phyloP scores from a whole-genome alignment of 2,888 invertebrate species.

The Eueremaeus valkanovi region DNA sequence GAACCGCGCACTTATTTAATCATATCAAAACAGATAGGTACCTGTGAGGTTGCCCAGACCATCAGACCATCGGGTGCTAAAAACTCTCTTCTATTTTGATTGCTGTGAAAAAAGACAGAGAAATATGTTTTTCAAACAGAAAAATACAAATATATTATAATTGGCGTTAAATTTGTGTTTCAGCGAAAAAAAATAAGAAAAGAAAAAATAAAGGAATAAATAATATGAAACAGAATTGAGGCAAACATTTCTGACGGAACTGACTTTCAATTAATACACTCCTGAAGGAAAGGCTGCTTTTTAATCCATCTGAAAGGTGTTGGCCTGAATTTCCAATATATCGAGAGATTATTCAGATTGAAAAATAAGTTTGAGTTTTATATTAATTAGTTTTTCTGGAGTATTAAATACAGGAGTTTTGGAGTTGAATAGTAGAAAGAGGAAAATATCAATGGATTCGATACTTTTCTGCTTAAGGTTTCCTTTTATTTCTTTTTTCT shows the following conservation, averaged over 20 bases:
- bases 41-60: not conserved
- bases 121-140: not conserved
- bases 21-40: not conserved
- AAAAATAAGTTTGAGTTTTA: not conserved
- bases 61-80: not conserved
- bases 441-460: not conserved
- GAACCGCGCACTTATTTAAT: constrained; percentile 4
- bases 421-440: not conserved
- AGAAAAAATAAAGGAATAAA: too few relatives aligned
- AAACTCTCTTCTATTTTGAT: not conserved
- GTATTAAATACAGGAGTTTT: not conserved
- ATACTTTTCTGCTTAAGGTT: not conserved
- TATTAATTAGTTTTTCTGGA: not conserved
- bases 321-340: not conserved
- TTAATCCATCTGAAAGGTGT: not conserved
- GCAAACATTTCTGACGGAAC: not conserved
- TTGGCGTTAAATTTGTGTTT: constrained; percentile 9
- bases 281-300: not conserved
- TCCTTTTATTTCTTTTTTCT: not conserved
- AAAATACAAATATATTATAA: not conserved
- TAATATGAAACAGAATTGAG: not conserved
- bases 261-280: not conserved
- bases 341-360: not conserved
- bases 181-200: not conserved
- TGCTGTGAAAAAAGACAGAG: not conserved